A percentile compares a stretch with the other conserved stretches of the same genome.
Evolutionary conservation across 2,113 vertebrate species (phyloP).

Genomic region (Oreochromis aureus): DNA sequence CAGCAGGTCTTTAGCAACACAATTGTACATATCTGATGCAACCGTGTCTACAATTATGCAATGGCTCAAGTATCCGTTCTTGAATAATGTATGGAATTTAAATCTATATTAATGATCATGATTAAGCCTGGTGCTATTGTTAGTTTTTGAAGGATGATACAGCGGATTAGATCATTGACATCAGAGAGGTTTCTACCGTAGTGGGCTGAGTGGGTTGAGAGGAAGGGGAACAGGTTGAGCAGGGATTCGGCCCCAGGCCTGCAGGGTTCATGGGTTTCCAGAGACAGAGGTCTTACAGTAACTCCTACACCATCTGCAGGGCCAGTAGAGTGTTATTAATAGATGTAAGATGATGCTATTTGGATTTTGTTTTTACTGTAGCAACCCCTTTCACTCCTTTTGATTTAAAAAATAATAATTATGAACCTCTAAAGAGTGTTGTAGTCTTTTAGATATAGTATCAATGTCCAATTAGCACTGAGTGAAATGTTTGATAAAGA

Average conservation of each 20-base stretch:
- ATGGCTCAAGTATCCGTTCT: neutral
- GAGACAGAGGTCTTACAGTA: conserved; percentile 1
- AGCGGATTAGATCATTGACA: neutral
- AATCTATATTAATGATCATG: neutral
- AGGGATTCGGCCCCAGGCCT: neutral
- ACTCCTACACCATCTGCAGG: conserved; percentile 30
- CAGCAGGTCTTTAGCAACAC: conserved; percentile 44
- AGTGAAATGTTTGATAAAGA: neutral
- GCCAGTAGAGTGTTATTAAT: conserved; percentile 47
- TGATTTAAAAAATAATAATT: neutral
- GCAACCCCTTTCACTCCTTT: neutral
- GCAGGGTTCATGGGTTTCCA: conserved; percentile 11
- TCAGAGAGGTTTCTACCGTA: neutral
- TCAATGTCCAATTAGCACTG: neutral
- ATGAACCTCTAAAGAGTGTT: neutral
- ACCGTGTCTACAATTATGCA: conserved; percentile 20
- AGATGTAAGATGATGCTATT: conserved; percentile 29
- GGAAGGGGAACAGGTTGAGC: neutral
- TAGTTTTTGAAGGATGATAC: neutral
- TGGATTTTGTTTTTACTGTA: neutral
- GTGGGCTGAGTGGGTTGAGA: neutral
- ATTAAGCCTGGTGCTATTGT: neutral
- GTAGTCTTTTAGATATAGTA: neutral
- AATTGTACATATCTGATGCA: conserved; percentile 23
- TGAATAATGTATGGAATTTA: conserved; percentile 27